phyloP scores from a whole-genome alignment of 2,888 invertebrate species.

The Biston betularia region DNA sequence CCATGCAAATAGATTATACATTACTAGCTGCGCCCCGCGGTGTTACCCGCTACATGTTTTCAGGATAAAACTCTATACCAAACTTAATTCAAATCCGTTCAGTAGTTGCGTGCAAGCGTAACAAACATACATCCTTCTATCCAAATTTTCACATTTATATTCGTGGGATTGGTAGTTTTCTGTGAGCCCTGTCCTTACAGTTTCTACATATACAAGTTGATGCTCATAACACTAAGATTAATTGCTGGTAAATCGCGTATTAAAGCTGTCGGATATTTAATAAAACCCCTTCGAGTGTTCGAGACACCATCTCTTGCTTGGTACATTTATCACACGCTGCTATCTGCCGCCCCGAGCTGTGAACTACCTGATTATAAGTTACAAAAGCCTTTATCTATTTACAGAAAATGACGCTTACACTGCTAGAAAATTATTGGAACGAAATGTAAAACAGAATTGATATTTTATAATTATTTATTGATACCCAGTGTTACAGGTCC shows the following conservation, averaged over 20 bases:
- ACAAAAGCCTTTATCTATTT: slow-evolving; percentile 58
- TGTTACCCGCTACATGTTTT: too few species aligned
- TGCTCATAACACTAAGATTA: slow-evolving; percentile 10
- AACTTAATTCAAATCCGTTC: too few species aligned
- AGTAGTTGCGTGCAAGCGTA: too few species aligned
- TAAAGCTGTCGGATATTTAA: slow-evolving; percentile 21
- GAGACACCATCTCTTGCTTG: slow-evolving; percentile 20
- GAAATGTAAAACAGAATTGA: neutral
- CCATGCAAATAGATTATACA: too few species aligned
- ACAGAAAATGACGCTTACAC: slow-evolving; percentile 38
- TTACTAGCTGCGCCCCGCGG: too few species aligned
- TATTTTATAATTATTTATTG: too few species aligned
- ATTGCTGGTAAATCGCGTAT: slow-evolving; percentile 17
- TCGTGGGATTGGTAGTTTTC: neutral
- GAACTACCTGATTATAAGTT: slow-evolving; percentile 62
- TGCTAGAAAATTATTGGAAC: slow-evolving; percentile 18
- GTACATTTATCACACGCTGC: slow-evolving; percentile 49
- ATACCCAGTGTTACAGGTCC: too few species aligned
- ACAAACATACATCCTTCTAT: too few species aligned
- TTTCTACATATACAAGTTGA: too few species aligned
- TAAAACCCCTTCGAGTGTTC: slow-evolving; percentile 25
- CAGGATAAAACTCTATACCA: too few species aligned
- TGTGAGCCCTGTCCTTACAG: neutral
- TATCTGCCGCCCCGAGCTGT: slow-evolving; percentile 46
- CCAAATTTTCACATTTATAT: too few species aligned